Percentiles rank a stretch among this genome's conserved stretches.
phyloP scores from a whole-genome alignment of 23 tunicate genomes.

The Halocynthia roretzi region DNA sequence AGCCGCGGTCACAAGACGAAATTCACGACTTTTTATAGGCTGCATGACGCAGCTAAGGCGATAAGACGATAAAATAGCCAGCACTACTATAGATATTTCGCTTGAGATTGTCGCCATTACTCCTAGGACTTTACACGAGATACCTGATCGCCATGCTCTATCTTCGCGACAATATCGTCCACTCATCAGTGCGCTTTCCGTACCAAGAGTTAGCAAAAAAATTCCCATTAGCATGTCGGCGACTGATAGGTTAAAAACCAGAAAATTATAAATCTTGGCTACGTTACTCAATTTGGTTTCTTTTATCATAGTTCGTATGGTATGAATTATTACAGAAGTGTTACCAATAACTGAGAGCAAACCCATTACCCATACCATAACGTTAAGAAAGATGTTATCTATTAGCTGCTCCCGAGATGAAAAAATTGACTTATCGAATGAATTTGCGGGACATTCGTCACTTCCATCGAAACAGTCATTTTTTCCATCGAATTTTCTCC shows the following conservation, averaged over 20 bases:
- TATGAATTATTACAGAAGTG: constrained; percentile 16
- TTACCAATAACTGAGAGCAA: constrained; percentile 49
- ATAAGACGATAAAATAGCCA: constrained; percentile 53
- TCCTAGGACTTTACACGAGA: constrained; percentile 34
- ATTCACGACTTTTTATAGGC: constrained; percentile 45
- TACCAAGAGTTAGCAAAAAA: constrained; percentile 41
- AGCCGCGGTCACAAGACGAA: constrained; percentile 18
- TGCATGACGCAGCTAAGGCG: constrained; percentile 49
- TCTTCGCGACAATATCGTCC: constrained; percentile 52
- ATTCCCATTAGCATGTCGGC: constrained; percentile 79
- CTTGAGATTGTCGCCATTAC: constrained; percentile 40
- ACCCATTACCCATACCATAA: constrained; percentile 83
- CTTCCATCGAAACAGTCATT: constrained; percentile 72
- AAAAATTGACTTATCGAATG: constrained; percentile 29
- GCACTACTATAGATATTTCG: constrained; percentile 43
- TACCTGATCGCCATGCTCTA: constrained; percentile 56
- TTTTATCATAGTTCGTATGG: not conserved
- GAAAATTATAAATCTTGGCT: constrained; percentile 35
- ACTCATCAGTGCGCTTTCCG: constrained; percentile 11
- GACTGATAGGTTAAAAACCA: constrained; percentile 44
- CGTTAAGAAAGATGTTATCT: constrained; percentile 33
- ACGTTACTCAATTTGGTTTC: constrained; percentile 29
- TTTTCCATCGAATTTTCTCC: constrained; percentile 46
- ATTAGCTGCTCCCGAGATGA: constrained; percentile 48
- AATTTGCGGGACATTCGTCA: constrained; percentile 66